A percentile compares a stretch with the other conserved stretches of the same genome.
Conservation (phyloP, 1,140 invertebrate species). For the Sminthurides bifidus region DNA sequence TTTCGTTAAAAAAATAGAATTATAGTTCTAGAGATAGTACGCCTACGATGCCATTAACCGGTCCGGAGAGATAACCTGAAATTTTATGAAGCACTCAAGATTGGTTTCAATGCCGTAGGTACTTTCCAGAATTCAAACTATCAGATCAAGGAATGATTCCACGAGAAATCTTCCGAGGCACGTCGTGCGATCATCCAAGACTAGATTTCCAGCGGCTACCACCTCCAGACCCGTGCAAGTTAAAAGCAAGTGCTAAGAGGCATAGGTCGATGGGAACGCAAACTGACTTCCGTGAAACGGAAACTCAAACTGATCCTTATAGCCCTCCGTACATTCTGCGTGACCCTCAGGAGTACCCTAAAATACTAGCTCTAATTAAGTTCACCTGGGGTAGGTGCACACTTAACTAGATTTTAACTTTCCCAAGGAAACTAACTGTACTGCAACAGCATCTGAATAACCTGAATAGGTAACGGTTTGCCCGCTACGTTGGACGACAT, state of each 20-base stretch:
- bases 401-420: neutral
- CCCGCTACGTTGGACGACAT: slow-evolving; percentile 51
- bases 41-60: no score
- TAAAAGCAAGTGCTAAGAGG: neutral
- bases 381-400: slow-evolving; percentile 38
- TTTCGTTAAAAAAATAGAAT: neutral
- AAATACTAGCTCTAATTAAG: slow-evolving; percentile 40
- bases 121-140: no score
- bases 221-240: neutral
- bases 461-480: slow-evolving; percentile 42
- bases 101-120: no score
- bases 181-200: neutral
- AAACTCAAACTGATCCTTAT: slow-evolving; percentile 65
- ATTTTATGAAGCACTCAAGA: no score
- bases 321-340: slow-evolving; percentile 49
- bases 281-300: slow-evolving; percentile 60
- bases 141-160: no score
- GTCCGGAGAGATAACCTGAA: no score
- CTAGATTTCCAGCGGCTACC: neutral
- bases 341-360: slow-evolving; percentile 35
- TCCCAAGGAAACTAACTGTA: neutral
- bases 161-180: neutral
- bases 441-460: neutral
- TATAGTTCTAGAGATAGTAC: neutral
- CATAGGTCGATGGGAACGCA: slow-evolving; percentile 43